phyloP scores from a whole-genome alignment of 2,888 invertebrate species.

The Troides oblongomaculatus region DNA sequence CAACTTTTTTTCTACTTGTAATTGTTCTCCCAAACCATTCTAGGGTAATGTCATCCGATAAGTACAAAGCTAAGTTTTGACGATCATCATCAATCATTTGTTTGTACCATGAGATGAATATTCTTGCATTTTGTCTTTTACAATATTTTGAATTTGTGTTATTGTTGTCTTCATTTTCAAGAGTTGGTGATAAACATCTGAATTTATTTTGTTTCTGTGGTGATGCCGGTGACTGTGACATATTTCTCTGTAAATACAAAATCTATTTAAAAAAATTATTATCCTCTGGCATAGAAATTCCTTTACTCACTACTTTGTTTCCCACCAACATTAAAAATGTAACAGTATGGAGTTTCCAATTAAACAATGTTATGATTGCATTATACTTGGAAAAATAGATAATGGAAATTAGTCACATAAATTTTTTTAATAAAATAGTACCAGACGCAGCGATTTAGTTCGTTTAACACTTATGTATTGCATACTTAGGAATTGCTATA shows the following conservation, averaged over 20 bases:
- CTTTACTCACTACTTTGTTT: not conserved
- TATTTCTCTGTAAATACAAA: constrained; percentile 32
- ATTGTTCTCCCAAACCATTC: constrained; percentile 84
- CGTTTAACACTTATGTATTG: not conserved
- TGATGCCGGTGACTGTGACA: constrained; percentile 52
- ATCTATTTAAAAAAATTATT: not conserved
- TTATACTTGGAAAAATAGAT: too few species aligned
- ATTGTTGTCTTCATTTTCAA: constrained; percentile 48
- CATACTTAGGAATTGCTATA: not conserved
- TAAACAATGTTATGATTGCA: too few species aligned
- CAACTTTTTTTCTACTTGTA: constrained; percentile 79
- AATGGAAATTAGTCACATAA: too few species aligned
- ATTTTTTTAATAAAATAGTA: too few species aligned
- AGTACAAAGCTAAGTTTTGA: constrained; percentile 66
- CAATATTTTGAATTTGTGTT: constrained; percentile 46
- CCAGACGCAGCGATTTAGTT: too few species aligned
- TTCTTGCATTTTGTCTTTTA: constrained; percentile 58
- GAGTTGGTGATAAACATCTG: constrained; percentile 35
- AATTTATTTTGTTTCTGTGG: constrained; percentile 44
- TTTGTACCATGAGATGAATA: constrained; percentile 72
- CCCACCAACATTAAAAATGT: not conserved
- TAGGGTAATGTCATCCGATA: constrained; percentile 75
- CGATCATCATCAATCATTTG: constrained; percentile 74
- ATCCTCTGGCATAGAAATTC: not conserved
- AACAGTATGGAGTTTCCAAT: not conserved